phyloP scores from a whole-genome alignment of 2,888 invertebrate genomes.

The Nipponacmea schrenckii region DNA sequence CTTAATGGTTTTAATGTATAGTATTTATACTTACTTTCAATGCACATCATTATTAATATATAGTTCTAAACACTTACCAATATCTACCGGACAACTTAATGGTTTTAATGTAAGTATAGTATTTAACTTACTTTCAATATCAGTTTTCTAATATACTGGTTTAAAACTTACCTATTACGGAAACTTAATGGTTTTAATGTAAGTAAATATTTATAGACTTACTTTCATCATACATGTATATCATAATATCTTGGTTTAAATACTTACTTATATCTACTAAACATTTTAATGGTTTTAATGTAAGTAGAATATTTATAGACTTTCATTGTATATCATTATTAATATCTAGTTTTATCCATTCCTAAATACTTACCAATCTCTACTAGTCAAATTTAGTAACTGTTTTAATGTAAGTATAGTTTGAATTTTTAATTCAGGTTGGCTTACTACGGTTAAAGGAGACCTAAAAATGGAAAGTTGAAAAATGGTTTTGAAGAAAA shows the following conservation, averaged over 20 bases:
- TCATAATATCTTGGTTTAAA: conserved; percentile 44
- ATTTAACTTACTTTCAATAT: too few species aligned
- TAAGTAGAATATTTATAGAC: conserved; percentile 30
- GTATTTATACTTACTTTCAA: conserved; percentile 34
- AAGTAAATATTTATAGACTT: conserved; percentile 30
- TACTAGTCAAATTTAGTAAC: conserved; percentile 48
- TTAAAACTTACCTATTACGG: too few species aligned
- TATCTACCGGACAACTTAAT: conserved; percentile 48
- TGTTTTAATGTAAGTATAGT: conserved; percentile 48
- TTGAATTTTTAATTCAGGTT: too few species aligned
- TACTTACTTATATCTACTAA: conserved; percentile 43
- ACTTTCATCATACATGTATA: conserved; percentile 49
- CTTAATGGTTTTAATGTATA: conserved; percentile 53
- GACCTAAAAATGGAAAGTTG: too few species aligned
- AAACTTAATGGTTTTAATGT: conserved; percentile 54
- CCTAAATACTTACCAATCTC: conserved; percentile 42
- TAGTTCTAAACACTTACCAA: conserved; percentile 43
- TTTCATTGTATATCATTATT: conserved; percentile 45
- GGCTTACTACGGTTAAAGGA: too few species aligned
- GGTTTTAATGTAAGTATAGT: conserved; percentile 49
- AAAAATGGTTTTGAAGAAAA: too few species aligned
- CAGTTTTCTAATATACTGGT: too few species aligned
- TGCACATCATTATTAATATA: conserved; percentile 44
- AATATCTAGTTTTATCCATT: conserved; percentile 41
- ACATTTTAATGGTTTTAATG: conserved; percentile 52